Evolutionary conservation across 1,140 invertebrate genomes (phyloP).

Genomic region (Agrypnia vestita): DNA sequence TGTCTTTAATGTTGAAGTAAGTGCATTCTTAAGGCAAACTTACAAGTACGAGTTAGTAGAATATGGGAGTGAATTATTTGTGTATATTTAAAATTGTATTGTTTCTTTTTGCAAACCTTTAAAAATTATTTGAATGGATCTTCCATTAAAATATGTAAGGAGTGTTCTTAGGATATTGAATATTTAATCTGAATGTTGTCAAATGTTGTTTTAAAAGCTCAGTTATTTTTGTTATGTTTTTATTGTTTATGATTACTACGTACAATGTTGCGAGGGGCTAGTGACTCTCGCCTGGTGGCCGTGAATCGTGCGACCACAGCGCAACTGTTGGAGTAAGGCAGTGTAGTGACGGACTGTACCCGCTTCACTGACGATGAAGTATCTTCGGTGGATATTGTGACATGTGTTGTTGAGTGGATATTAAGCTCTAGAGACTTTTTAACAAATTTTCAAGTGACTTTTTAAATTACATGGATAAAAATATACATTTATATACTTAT

Average conservation of each 20-base stretch:
- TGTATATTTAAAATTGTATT: slow-evolving; percentile 28
- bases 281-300: neutral
- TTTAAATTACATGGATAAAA: slow-evolving; percentile 60
- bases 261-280: slow-evolving; percentile 9
- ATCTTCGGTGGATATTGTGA: slow-evolving; percentile 47
- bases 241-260: slow-evolving; percentile 47
- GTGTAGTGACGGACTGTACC: too few relatives aligned
- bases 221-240: slow-evolving; percentile 52
- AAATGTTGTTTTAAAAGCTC: slow-evolving; percentile 47
- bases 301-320: neutral
- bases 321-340: too few relatives aligned
- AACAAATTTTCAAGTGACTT: slow-evolving; percentile 62
- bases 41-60: neutral
- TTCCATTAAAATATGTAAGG: slow-evolving; percentile 50
- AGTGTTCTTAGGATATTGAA: slow-evolving; percentile 43
- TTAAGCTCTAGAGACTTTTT: slow-evolving; percentile 61
- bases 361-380: neutral
- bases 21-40: neutral
- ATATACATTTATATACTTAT: slow-evolving; percentile 61
- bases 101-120: slow-evolving; percentile 29
- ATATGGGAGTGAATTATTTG: slow-evolving; percentile 11
- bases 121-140: slow-evolving; percentile 28
- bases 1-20: slow-evolving; percentile 7
- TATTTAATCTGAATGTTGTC: slow-evolving; percentile 48
- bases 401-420: slow-evolving; percentile 55